These are phyloP conservation scores for Cololabis saira DNA, from an alignment of 2,113 vertebrate genomes.

Conservation along the genomic window DNA sequence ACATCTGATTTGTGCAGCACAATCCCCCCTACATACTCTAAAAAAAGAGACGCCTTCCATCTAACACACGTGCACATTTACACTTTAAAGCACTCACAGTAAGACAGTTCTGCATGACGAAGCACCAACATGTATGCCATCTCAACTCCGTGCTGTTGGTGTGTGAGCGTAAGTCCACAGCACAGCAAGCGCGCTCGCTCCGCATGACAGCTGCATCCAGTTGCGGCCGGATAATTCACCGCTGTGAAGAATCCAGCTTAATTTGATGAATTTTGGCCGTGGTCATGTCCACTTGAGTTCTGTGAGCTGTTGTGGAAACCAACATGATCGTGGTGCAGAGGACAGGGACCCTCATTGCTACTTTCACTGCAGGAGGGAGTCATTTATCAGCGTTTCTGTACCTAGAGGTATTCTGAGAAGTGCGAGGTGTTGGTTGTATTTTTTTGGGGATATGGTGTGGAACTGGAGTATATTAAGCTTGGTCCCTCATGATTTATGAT, in stretches of 20 bases:
- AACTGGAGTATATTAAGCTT: conserved; percentile 28
- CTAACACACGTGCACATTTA: not conserved
- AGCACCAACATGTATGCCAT: conserved; percentile 36
- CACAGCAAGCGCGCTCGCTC: not conserved
- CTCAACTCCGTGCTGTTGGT: no score
- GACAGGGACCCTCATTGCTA: not conserved
- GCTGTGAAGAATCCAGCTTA: conserved; percentile 7
- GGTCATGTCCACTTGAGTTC: conserved; percentile 42
- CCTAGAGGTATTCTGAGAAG: conserved; percentile 13
- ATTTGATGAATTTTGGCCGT: conserved; percentile 35
- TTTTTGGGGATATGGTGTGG: not conserved
- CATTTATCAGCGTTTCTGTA: conserved; percentile 14
- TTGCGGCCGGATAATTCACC: conserved; percentile 33
- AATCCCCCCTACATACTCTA: not conserved
- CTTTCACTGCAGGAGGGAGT: not conserved
- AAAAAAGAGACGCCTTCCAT: conserved; percentile 6
- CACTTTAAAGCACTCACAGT: not conserved
- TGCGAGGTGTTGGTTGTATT: not conserved
- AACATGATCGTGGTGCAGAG: not conserved
- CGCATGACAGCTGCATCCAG: conserved; percentile 21
- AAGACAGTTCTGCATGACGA: conserved; percentile 30
- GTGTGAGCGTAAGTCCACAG: no score
- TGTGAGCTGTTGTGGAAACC: conserved; percentile 22
- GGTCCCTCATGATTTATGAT: conserved; percentile 38
- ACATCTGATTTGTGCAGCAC: conserved; percentile 21